A percentile compares a stretch with the other conserved stretches of the same genome.
Conservation (phyloP, 1,140 invertebrate species). For the Stratiolaelaps scimitus region DNA sequence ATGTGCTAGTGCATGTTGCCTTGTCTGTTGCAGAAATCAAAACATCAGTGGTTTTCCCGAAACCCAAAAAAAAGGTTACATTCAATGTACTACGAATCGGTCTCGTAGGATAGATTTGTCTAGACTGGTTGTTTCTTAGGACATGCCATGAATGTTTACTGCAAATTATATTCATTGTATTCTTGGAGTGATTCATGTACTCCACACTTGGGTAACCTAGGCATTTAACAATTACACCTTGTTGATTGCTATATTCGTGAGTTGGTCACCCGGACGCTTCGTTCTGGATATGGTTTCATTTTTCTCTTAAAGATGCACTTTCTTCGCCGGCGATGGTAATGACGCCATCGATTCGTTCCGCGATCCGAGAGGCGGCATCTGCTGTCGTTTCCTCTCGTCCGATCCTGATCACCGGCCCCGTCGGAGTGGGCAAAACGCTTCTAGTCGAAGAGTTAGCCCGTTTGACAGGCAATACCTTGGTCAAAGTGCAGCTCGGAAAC, state of each 20-base stretch:
- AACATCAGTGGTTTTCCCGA: background rate
- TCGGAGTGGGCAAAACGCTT: constrained; percentile 87
- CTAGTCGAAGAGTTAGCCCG: constrained; percentile 73
- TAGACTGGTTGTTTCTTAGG: too few species aligned
- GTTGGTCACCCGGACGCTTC: constrained; percentile 31
- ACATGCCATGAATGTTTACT: too few species aligned
- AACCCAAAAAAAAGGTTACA: background rate
- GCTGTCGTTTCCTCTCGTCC: constrained; percentile 59
- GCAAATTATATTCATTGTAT: too few species aligned
- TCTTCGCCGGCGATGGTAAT: background rate
- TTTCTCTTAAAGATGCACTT: background rate
- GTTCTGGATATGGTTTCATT: background rate
- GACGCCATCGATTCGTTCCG: background rate
- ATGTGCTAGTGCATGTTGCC: background rate
- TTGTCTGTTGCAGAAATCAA: background rate
- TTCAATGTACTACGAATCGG: too few species aligned
- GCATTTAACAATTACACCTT: background rate
- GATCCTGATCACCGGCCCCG: constrained; percentile 71
- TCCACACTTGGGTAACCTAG: too few species aligned
- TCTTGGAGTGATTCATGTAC: too few species aligned
- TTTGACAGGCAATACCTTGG: constrained; percentile 53
- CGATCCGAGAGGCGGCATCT: constrained; percentile 5
- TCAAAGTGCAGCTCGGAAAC: constrained; percentile 86
- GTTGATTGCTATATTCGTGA: background rate
- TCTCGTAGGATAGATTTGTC: too few species aligned